These are phyloP conservation scores for Orgyia antiqua DNA, from an alignment of 2,888 invertebrate species.

Conservation along the genomic window DNA sequence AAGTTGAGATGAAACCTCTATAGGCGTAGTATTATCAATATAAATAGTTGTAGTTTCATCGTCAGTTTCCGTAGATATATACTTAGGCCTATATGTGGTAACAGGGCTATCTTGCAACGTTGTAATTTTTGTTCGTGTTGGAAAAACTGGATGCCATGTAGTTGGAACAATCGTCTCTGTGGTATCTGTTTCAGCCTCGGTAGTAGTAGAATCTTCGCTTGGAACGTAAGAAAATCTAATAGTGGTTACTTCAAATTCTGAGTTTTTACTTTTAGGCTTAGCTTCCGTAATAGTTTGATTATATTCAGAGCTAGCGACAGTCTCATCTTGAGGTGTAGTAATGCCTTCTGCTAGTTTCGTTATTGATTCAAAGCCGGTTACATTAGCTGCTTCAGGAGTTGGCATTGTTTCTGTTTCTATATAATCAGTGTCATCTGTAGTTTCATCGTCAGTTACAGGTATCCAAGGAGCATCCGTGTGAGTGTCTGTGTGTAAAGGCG, in stretches of 20 bases:
- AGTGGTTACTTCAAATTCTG: conserved; percentile 66
- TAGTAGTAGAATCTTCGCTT: conserved; percentile 34
- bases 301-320: conserved; percentile 37
- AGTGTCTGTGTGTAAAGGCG: conserved; percentile 29
- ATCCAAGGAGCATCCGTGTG: conserved; percentile 43
- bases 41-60: conserved; percentile 48
- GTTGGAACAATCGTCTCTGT: conserved; percentile 30
- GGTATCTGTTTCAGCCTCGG: conserved; percentile 15
- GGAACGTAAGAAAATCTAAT: conserved; percentile 65
- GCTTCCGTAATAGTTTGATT: conserved; percentile 37
- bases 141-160: conserved; percentile 50
- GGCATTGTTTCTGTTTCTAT: conserved; percentile 42
- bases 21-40: conserved; percentile 43
- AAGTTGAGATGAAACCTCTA: conserved; percentile 55
- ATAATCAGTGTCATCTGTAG: conserved; percentile 34
- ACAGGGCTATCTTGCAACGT: conserved; percentile 44
- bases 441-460: conserved; percentile 33
- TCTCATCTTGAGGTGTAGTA: conserved; percentile 65
- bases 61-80: conserved; percentile 38
- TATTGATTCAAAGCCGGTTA: conserved; percentile 70
- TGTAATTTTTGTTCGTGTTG: conserved; percentile 47
- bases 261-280: conserved; percentile 33
- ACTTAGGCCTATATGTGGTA: conserved; percentile 66
- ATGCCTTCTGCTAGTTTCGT: conserved; percentile 64
- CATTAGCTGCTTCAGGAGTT: conserved; percentile 48